Percentiles rank a stretch among this genome's conserved stretches.
Conservation (phyloP, 35 echinoderm and acorn worm genomes). For the Apostichopus californicus region DNA sequence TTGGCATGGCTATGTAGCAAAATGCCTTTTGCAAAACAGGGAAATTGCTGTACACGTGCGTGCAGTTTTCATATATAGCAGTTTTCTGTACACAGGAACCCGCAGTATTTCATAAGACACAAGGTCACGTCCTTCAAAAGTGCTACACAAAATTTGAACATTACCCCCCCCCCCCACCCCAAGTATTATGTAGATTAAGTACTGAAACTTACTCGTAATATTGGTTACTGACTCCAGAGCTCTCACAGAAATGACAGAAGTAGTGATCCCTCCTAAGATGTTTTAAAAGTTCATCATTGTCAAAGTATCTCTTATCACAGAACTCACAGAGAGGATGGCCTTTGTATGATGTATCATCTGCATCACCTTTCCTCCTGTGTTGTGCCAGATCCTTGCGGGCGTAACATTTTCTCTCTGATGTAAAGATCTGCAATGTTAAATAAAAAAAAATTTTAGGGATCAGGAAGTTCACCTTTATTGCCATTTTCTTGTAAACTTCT, state of each 20-base stretch:
- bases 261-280: slow-evolving; percentile 87
- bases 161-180: too few relatives aligned
- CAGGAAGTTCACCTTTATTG: too few relatives aligned
- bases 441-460: background rate
- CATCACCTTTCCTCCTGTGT: slow-evolving; percentile 83
- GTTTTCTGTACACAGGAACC: too few relatives aligned
- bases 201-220: slow-evolving; percentile 75
- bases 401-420: slow-evolving; percentile 88
- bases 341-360: slow-evolving; percentile 82
- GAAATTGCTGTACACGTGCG: too few relatives aligned
- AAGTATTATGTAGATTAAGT: too few relatives aligned
- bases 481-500: too few relatives aligned
- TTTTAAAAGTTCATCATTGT: slow-evolving; percentile 91
- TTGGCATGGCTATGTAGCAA: too few relatives aligned
- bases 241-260: slow-evolving; percentile 97
- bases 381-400: slow-evolving; percentile 70
- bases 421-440: slow-evolving; percentile 69
- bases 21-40: too few relatives aligned
- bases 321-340: slow-evolving; percentile 98
- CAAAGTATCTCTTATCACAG: slow-evolving; percentile 95
- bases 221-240: slow-evolving; percentile 80
- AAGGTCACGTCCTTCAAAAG: too few relatives aligned
- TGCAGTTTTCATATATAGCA: too few relatives aligned
- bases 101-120: too few relatives aligned
- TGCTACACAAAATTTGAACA: too few relatives aligned